Evolutionary conservation across 92 coral and sea anemone species (phyloP).

Genomic region (Umimayanthus kanabou): DNA sequence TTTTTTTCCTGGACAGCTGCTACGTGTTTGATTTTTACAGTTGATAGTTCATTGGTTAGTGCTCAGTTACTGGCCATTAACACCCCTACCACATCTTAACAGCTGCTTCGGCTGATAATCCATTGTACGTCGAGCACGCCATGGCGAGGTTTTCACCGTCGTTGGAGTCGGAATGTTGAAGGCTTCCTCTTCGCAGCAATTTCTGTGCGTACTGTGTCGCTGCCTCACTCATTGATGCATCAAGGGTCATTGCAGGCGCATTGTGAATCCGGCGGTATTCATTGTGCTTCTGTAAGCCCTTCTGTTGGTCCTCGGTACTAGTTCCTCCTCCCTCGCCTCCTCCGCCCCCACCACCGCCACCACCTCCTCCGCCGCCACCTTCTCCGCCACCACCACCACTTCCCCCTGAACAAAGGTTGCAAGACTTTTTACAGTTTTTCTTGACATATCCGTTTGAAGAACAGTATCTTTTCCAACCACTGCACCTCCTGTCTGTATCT

Average conservation of each 20-base stretch:
- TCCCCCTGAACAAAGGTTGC: slow-evolving; percentile 21
- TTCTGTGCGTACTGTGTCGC: slow-evolving; percentile 23
- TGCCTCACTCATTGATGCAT: slow-evolving; percentile 27
- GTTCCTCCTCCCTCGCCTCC: slow-evolving; percentile 21
- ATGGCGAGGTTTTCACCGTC: slow-evolving; percentile 40
- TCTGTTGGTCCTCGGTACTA: background rate
- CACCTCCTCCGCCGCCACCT: background rate
- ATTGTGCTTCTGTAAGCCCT: slow-evolving; percentile 14
- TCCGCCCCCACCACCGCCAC: background rate
- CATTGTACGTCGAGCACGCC: slow-evolving; percentile 17
- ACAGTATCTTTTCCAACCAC: slow-evolving; percentile 22
- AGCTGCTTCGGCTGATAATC: slow-evolving; percentile 13
- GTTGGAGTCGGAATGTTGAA: background rate
- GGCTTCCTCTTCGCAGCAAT: background rate
- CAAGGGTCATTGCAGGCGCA: slow-evolving; percentile 11
- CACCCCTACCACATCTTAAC: background rate
- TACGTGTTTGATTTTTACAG: no score
- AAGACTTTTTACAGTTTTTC: slow-evolving; percentile 29
- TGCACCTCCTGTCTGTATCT: slow-evolving; percentile 12
- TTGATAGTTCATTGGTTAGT: no score
- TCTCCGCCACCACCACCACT: slow-evolving; percentile 9
- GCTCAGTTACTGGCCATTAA: no score
- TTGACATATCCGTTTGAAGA: slow-evolving; percentile 20
- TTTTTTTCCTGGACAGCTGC: no score
- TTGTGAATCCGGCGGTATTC: slow-evolving; percentile 36